Percentiles rank a stretch among this genome's conserved stretches.
phyloP scores from a whole-genome alignment of 2,888 invertebrate genomes.

The Chymomyza amoena region DNA sequence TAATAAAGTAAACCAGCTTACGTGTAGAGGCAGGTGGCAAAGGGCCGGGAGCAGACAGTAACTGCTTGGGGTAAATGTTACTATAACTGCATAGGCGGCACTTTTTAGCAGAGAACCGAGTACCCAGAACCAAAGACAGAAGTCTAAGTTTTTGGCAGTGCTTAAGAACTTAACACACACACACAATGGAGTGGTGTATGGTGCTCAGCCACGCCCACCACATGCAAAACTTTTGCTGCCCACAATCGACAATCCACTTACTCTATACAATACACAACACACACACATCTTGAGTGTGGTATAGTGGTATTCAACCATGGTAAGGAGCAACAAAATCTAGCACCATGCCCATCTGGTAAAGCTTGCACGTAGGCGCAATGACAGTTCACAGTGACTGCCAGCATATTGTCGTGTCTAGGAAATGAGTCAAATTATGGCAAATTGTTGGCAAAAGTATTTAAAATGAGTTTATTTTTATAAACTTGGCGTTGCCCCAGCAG shows the following conservation, averaged over 20 bases:
- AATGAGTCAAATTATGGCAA: constrained; percentile 73
- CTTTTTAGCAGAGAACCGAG: constrained; percentile 49
- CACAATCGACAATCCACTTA: neutral
- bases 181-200: neutral
- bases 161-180: constrained; percentile 62
- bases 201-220: neutral
- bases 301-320: neutral
- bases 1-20: constrained; percentile 8
- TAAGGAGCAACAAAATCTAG: neutral
- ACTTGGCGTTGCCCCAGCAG: constrained; percentile 3
- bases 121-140: neutral
- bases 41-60: neutral
- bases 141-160: constrained; percentile 63
- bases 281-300: neutral
- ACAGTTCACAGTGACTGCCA: neutral
- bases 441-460: constrained; percentile 71
- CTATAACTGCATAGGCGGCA: constrained; percentile 54
- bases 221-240: neutral
- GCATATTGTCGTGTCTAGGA: constrained; percentile 29
- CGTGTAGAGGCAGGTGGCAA: neutral
- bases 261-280: neutral
- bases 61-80: constrained; percentile 3
- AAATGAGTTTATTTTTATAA: constrained; percentile 64
- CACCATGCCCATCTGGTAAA: neutral
- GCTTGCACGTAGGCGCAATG: neutral